phyloP scores from a whole-genome alignment of 2,888 invertebrate species.

The Aspidiotus rigidus region DNA sequence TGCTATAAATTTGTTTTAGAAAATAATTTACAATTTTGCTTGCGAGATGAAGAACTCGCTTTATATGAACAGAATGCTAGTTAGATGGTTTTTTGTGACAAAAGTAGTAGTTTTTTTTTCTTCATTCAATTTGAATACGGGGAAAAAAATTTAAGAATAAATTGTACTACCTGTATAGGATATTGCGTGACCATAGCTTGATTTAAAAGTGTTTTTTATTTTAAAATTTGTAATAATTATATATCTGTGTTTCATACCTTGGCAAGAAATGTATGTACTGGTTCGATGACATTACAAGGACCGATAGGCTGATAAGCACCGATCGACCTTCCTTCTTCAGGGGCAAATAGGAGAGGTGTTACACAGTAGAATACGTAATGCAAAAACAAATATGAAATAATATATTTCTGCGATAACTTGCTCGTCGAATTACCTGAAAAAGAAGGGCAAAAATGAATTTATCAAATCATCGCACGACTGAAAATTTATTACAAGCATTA shows the following conservation, averaged over 20 bases:
- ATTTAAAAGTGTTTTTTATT: too few relatives aligned
- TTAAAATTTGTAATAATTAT: too few relatives aligned
- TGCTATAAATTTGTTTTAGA: constrained; percentile 18
- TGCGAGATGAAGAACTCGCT: constrained; percentile 5
- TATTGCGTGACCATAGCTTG: too few relatives aligned
- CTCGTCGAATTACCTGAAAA: too few relatives aligned
- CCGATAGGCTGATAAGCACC: constrained; percentile 69
- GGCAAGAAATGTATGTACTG: not conserved
- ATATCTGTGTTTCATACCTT: constrained; percentile 3
- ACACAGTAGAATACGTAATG: constrained; percentile 58
- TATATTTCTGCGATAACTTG: not conserved
- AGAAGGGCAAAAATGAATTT: too few relatives aligned
- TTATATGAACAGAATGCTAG: constrained; percentile 17
- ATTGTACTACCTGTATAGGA: not conserved
- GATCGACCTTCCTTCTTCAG: constrained; percentile 56
- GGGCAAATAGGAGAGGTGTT: constrained; percentile 56
- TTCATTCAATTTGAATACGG: too few relatives aligned
- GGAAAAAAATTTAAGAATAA: not conserved
- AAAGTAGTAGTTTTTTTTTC: too few relatives aligned
- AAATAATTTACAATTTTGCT: constrained; percentile 17
- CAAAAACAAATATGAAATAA: constrained; percentile 43
- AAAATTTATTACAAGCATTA: too few relatives aligned
- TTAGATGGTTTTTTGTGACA: not conserved
- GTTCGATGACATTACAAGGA: constrained; percentile 52
- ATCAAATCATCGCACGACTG: too few relatives aligned